These are phyloP conservation scores for Henricia sp. DNA, from an alignment of 53 echinoderm and acorn worm genomes.

Conservation along the genomic window DNA sequence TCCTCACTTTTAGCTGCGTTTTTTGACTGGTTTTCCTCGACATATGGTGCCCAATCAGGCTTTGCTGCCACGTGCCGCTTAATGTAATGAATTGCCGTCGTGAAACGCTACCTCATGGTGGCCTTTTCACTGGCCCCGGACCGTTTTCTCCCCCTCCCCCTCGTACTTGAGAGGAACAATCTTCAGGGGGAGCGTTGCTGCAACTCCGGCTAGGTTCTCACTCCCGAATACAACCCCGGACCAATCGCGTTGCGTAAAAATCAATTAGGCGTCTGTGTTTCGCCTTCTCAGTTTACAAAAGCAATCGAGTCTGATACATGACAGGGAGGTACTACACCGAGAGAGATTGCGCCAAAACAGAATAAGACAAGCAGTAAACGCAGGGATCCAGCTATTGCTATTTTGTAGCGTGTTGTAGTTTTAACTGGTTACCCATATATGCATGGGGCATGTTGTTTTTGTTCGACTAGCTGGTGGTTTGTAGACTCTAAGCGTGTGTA, in stretches of 20 bases:
- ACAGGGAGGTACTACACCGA: slow-evolving; percentile 10
- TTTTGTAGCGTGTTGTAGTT: slow-evolving; percentile 32
- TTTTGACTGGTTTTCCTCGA: slow-evolving; percentile 48
- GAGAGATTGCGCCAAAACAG: background rate
- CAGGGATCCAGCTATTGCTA: slow-evolving; percentile 36
- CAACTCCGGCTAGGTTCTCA: background rate
- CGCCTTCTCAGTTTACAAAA: slow-evolving; percentile 91
- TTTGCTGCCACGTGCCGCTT: slow-evolving; percentile 86
- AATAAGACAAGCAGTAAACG: background rate
- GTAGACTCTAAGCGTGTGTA: background rate
- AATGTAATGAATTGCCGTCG: slow-evolving; percentile 94
- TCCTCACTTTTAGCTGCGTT: background rate
- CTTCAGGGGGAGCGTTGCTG: background rate
- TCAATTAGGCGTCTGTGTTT: slow-evolving; percentile 78
- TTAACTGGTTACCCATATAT: slow-evolving; percentile 52
- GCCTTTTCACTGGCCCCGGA: slow-evolving; percentile 28
- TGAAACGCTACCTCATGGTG: slow-evolving; percentile 77
- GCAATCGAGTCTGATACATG: slow-evolving; percentile 75
- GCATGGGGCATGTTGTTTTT: slow-evolving; percentile 28
- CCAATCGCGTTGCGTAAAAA: slow-evolving; percentile 61
- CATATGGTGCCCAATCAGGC: slow-evolving; percentile 98
- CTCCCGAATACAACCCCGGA: background rate
- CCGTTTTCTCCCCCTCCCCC: background rate
- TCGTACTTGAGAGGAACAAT: background rate
- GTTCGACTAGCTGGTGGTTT: background rate